Evolutionary conservation across 1,140 invertebrate genomes (phyloP).

Genomic region (Euglossa dilemma): DNA sequence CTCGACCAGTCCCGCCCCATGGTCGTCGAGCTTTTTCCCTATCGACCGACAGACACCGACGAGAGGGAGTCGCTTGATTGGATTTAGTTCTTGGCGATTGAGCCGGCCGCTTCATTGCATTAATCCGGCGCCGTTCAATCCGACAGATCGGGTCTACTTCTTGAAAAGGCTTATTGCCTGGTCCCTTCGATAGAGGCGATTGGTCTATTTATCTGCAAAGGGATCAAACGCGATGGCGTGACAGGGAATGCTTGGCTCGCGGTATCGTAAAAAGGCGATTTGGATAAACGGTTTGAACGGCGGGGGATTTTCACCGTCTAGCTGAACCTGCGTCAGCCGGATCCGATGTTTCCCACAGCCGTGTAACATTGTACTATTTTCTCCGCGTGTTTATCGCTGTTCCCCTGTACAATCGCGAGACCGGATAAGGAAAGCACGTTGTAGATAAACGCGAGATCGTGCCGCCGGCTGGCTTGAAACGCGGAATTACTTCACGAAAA

Average conservation of each 20-base stretch:
- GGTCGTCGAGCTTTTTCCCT: constrained; percentile 17
- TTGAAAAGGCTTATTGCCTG: constrained; percentile 33
- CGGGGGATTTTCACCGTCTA: not conserved
- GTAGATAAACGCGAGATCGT: not conserved
- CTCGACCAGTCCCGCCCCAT: not conserved
- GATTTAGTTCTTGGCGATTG: constrained; percentile 63
- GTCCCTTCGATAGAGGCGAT: constrained; percentile 2
- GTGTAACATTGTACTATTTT: not conserved
- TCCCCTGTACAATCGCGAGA: not conserved
- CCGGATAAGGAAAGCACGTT: not conserved
- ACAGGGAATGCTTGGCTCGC: not conserved
- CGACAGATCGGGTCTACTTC: not conserved
- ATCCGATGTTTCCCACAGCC: not conserved
- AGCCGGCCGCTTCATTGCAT: constrained; percentile 62
- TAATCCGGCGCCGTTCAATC: constrained; percentile 57
- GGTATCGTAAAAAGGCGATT: not conserved
- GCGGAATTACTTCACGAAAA: not conserved
- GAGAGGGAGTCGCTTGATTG: constrained; percentile 50
- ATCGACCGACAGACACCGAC: constrained; percentile 14
- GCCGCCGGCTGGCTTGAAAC: not conserved
- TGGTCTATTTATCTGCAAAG: not conserved
- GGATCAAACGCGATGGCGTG: not conserved
- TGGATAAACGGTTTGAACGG: too few relatives aligned
- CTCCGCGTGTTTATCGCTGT: not conserved
- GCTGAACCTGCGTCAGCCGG: too few relatives aligned